Base-by-base conservation (phyloP, 35 echinoderm and acorn worm species). In the Ophiothrix spiculata region DNA sequence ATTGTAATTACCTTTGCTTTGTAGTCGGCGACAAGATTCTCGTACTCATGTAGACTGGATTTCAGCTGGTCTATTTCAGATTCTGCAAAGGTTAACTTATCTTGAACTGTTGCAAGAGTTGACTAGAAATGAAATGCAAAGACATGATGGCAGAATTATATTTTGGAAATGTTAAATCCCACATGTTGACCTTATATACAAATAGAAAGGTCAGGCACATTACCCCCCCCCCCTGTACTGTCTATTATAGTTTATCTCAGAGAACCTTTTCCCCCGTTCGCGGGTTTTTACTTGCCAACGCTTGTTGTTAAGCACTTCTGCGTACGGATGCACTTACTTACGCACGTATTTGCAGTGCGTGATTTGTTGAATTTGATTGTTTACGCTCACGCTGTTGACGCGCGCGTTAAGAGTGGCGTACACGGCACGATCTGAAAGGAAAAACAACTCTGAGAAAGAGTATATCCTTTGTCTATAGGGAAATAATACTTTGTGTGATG, bases 11-110 rank as follows among this genome's bases (percentile, higher is more conserved):
- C 94, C 91, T 93, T 90, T 32, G 91, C 28, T 74, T 97, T 92
- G 56, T 93, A 87, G 36, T 97, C 94, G 64, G 87, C 79, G 12
- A 89, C 78, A 38, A 97, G 35, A 21, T 76, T 87, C 39, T 97
- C 94, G 77, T 97, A 97, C 56, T 93, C 85, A n/a, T 93, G 91
- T 14, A 97, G 37, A 39, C 89, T 97, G 37, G 90, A 81, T 69
- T 90, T 97, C 0, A 97, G 79, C 73, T 97, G 91, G 32, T 90
- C 86, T 10, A 93, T 87, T 41, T 97, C 86, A 19, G 79, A 64
- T 42, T 90, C 80, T 33, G 94, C 86, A 84, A 86, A 85, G 13
- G 91, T 87, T 39, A 97, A 74, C 38, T 93, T 97, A 35, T 97
- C 91, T 54, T 97, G 87, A 39, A 93, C 79, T 6, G 83, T 89